A percentile compares a stretch with the other conserved stretches of the same genome.
Conservation (phyloP, 2,113 vertebrate genomes). For the Leucoraja erinaceus region DNA sequence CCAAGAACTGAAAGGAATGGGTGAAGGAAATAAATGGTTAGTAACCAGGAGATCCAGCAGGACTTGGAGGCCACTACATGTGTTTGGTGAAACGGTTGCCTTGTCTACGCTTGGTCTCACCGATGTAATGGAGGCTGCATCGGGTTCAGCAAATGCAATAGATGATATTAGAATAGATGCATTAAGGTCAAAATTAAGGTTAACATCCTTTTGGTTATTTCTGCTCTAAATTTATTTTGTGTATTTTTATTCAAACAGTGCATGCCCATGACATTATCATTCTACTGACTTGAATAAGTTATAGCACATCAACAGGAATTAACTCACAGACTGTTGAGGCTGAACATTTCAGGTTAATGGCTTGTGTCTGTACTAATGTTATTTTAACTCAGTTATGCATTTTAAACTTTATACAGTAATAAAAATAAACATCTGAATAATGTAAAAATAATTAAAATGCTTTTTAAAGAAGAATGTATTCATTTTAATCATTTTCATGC, state of each 20-base stretch:
- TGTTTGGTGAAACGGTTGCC: too few relatives aligned
- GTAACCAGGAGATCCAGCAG: too few relatives aligned
- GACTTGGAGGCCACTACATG: too few relatives aligned
- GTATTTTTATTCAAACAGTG: not conserved
- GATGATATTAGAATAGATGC: too few relatives aligned
- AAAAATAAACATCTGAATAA: not conserved
- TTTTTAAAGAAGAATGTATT: not conserved
- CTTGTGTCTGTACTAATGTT: not conserved
- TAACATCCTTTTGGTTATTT: not conserved
- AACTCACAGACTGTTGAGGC: not conserved
- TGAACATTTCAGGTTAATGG: not conserved
- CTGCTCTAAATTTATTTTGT: not conserved
- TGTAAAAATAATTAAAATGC: not conserved
- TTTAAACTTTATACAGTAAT: not conserved
- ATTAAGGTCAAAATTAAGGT: not conserved
- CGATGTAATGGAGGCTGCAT: too few relatives aligned
- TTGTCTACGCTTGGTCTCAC: too few relatives aligned
- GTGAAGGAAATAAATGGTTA: too few relatives aligned
- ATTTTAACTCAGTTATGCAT: not conserved
- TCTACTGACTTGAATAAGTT: not conserved
- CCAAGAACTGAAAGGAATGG: too few relatives aligned
- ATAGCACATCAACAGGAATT: not conserved
- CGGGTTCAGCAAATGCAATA: too few relatives aligned
- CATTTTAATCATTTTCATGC: not conserved
- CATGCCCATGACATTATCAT: too few relatives aligned